These are phyloP conservation scores for Steinernema scapterisci DNA, from an alignment of 2,888 invertebrate genomes.

Conservation along the genomic window DNA sequence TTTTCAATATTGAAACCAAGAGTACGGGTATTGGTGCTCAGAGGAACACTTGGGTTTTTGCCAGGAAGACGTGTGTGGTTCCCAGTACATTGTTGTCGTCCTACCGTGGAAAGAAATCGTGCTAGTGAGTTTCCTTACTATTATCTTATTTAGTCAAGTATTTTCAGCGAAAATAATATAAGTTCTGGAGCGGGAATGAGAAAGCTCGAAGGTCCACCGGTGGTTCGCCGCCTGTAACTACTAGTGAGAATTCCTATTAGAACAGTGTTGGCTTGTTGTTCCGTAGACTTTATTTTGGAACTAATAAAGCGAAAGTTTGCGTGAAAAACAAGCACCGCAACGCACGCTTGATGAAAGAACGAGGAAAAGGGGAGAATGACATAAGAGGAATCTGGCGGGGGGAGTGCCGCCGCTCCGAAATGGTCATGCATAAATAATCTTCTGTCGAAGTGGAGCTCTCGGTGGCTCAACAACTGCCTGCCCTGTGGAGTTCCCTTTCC, in stretches of 20 bases:
- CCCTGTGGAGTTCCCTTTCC: no score
- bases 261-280: background rate
- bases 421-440: conserved; percentile 6
- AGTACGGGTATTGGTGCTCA: conserved; percentile 95
- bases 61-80: conserved; percentile 40
- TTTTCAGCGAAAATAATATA: background rate
- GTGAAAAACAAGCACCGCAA: background rate
- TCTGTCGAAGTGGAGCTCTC: no score
- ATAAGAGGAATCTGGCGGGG: no score
- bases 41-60: conserved; percentile 77
- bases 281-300: background rate
- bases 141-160: background rate
- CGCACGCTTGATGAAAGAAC: background rate
- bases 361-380: background rate
- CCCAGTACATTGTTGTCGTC: background rate
- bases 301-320: background rate
- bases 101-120: conserved; percentile 4
- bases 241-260: background rate
- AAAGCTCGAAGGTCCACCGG: background rate
- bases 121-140: background rate
- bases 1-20: conserved; percentile 89
- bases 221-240: background rate
- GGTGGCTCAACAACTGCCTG: background rate
- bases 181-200: background rate
- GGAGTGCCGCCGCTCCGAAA: no score